phyloP scores from a whole-genome alignment of 2,888 invertebrate species.

The Epsilonema sp. region DNA sequence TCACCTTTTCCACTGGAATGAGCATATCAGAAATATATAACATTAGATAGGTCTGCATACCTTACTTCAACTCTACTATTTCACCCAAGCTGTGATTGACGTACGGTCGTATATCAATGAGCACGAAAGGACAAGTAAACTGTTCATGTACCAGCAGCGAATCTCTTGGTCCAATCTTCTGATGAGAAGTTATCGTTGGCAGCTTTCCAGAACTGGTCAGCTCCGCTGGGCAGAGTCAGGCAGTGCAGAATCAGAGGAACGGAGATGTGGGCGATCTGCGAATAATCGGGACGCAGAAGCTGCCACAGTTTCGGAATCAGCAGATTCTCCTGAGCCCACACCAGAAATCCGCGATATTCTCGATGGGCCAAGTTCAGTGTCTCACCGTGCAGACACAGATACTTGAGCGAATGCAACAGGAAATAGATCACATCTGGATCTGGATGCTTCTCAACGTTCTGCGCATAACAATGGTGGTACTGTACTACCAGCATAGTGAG shows the following conservation, averaged over 20 bases:
- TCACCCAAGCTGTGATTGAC: no score
- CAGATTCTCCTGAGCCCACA: constrained; percentile 86
- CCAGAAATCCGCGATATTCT: constrained; percentile 71
- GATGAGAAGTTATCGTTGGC: constrained; percentile 82
- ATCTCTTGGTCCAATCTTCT: constrained; percentile 65
- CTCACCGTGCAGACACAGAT: constrained; percentile 75
- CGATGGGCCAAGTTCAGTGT: constrained; percentile 64
- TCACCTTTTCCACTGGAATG: constrained; percentile 62
- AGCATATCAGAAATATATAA: no score
- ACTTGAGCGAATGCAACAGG: constrained; percentile 69
- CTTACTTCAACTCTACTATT: no score
- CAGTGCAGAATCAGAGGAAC: constrained; percentile 78
- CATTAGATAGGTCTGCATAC: no score
- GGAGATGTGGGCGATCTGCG: constrained; percentile 13
- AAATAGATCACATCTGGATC: constrained; percentile 83
- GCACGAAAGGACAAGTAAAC: no score
- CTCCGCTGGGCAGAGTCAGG: constrained; percentile 74
- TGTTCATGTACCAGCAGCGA: constrained; percentile 54
- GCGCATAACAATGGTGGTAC: no score
- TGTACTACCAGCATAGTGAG: not conserved
- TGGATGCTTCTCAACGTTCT: constrained; percentile 34
- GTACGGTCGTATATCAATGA: no score
- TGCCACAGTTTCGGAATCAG: constrained; percentile 60
- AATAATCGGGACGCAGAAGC: constrained; percentile 20
- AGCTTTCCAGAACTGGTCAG: constrained; percentile 85